phyloP scores from a whole-genome alignment of 2,797 vertebrate species.

The Astyanax mexicanus region DNA sequence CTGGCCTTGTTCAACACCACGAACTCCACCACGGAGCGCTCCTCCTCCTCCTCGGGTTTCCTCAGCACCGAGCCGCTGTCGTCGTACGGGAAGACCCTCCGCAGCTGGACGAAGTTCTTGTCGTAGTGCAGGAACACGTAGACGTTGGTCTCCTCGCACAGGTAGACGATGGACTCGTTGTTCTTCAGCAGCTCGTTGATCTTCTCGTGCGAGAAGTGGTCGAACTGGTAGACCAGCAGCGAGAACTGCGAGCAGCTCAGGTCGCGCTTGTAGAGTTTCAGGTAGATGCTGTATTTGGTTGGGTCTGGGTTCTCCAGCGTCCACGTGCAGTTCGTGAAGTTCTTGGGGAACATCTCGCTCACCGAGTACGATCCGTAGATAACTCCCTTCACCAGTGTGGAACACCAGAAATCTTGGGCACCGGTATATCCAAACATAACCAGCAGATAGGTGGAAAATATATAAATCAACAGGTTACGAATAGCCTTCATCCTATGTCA shows the following conservation, averaged over 20 bases:
- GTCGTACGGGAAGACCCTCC: conserved; percentile 91
- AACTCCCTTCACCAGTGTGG: conserved; percentile 98
- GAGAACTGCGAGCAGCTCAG: conserved; percentile 98
- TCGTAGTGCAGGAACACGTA: conserved; percentile 98
- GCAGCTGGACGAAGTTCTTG: conserved; percentile 98
- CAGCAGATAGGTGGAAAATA: conserved; percentile 99
- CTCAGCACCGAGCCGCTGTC: conserved; percentile 91
- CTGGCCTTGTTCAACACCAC: conserved; percentile 99
- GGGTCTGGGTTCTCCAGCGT: conserved; percentile 99
- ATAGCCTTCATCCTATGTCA: conserved; percentile 99
- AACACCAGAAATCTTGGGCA: conserved; percentile 99
- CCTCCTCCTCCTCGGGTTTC: conserved; percentile 92
- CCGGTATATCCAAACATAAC: conserved; percentile 99
- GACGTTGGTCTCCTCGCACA: conserved; percentile 95
- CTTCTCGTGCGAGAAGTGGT: conserved; percentile 99
- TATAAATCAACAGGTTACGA: conserved; percentile 99
- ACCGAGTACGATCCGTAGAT: conserved; percentile 99
- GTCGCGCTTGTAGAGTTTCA: conserved; percentile 99
- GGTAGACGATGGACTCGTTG: conserved; percentile 97
- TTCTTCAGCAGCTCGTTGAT: conserved; percentile 97
- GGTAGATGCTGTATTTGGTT: conserved; percentile 99
- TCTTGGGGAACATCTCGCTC: conserved; percentile 99
- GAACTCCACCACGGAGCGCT: conserved; percentile 97
- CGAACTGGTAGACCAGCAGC: conserved; percentile 98
- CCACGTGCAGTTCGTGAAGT: conserved; percentile 99